Evolutionary conservation across 37 sponge, comb jelly and placozoan species (phyloP).

Genomic region (Tethya wilhelma): DNA sequence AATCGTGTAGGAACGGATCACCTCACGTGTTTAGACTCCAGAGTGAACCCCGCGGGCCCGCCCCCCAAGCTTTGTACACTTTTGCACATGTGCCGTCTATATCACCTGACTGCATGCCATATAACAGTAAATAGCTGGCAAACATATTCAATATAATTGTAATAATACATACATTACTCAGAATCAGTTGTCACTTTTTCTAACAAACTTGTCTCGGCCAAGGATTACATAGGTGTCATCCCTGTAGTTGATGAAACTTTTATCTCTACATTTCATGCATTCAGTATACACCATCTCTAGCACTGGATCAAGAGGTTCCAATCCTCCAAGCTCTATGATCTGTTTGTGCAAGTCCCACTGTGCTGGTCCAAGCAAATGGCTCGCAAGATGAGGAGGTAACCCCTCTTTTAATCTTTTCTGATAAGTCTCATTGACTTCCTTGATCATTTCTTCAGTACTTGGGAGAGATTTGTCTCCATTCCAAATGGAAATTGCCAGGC

Average conservation of each 20-base stretch:
- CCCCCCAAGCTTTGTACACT: no score
- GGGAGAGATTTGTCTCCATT: constrained; percentile 59
- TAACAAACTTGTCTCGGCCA: background rate
- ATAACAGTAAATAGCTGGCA: no score
- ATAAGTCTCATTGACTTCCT: constrained; percentile 30
- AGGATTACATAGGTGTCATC: background rate
- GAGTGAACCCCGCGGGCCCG: no score
- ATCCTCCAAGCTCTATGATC: constrained; percentile 35
- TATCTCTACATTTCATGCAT: background rate
- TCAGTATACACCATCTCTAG: constrained; percentile 34
- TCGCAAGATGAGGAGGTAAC: constrained; percentile 17
- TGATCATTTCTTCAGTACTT: constrained; percentile 56
- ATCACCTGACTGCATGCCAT: no score
- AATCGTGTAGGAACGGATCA: no score
- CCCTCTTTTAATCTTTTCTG: constrained; percentile 45
- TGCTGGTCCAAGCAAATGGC: constrained; percentile 45
- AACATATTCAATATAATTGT: no score
- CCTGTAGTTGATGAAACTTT: constrained; percentile 31
- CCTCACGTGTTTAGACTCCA: no score
- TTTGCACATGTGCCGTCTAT: no score
- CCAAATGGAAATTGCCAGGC: constrained; percentile 58
- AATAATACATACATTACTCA: no score
- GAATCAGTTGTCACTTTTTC: no score
- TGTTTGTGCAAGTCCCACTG: constrained; percentile 59
- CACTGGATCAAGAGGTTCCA: constrained; percentile 6